phyloP scores from a whole-genome alignment of 2,888 invertebrate species.

The Strigamia crassipes region DNA sequence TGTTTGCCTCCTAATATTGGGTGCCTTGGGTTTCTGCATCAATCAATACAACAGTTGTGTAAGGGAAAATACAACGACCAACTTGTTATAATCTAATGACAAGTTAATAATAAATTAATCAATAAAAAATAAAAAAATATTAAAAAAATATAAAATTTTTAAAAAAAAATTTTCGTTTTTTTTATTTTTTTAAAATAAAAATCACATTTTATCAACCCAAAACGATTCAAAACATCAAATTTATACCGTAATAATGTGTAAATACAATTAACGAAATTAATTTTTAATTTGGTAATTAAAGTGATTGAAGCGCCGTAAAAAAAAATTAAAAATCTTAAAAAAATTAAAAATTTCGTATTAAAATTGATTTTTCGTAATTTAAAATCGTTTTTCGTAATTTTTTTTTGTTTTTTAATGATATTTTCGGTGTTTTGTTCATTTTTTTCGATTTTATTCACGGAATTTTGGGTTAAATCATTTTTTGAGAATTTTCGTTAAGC shows the following conservation, averaged over 20 bases:
- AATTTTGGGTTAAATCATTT: not conserved
- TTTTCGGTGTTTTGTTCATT: not conserved
- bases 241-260: not conserved
- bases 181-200: too few relatives aligned
- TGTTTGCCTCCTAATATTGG: constrained; percentile 26
- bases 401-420: too few relatives aligned
- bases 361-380: too few relatives aligned
- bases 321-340: too few relatives aligned
- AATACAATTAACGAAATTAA: not conserved
- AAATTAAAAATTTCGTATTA: too few relatives aligned
- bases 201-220: too few relatives aligned
- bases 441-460: not conserved
- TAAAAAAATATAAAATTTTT: not conserved
- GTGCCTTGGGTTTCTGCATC: constrained; percentile 30
- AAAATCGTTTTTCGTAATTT: too few relatives aligned
- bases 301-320: not conserved
- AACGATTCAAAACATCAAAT: too few relatives aligned
- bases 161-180: not conserved
- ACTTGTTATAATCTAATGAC: constrained; percentile 10
- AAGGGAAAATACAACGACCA: not conserved
- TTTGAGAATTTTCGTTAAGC: not conserved
- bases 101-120: not conserved
- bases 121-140: not conserved
- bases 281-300: not conserved
- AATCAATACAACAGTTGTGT: constrained; percentile 22